Base-by-base conservation (phyloP, 37 sponge, comb jelly and placozoan species). In the Diacarnus erythraeanus region DNA sequence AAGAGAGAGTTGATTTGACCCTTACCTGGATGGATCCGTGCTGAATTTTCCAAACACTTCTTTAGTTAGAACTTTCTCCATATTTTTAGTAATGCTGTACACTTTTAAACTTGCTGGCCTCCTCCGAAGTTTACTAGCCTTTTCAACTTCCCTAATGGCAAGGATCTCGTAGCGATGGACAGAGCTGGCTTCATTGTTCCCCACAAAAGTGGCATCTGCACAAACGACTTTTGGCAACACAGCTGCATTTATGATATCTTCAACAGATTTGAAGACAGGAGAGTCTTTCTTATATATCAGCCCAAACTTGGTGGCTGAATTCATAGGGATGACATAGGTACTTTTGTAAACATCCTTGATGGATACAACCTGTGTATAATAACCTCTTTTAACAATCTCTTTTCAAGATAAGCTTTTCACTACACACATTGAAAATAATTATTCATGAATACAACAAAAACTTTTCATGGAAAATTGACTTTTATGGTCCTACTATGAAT, bases 251-350 rank as follows among this genome's bases (percentile, higher is more conserved):
- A 77, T 77, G 29, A 77, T 42, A 0, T 77, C 77, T 3, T 63
- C 65, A 3, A 77, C 77, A 1, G 77, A 64, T 12, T 77, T 40
- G 38, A 64, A 77, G 15, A 25, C 4, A 0, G 41, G 23, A 8
- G 1, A 42, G 0, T 20, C 26, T 37, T 69, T 69, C 3, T 21
- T 15, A 20, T 63, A 61, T 34, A 71, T 59, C 60, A 69, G 33
- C 0, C 80, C 80, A 59, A 80, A 80, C 29, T 71, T 57, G 21
- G 57, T 29, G 1, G 80, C 72, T 29, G 80, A 80, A 60, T 80
- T 80, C 41, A 80, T 25, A 34, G 80, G 80, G 12, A 80, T 23
- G 9, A 34, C 38, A 59, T 71, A 80, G 21, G 31, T 69, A 1
- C 15, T 80, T 35, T 42, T 61, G 18, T 25, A 0, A 2, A 22